Evolutionary conservation across 2,888 invertebrate species (phyloP), one percentile per base, ranked within the genome.

Genomic region (Uropetala carovei): DNA sequence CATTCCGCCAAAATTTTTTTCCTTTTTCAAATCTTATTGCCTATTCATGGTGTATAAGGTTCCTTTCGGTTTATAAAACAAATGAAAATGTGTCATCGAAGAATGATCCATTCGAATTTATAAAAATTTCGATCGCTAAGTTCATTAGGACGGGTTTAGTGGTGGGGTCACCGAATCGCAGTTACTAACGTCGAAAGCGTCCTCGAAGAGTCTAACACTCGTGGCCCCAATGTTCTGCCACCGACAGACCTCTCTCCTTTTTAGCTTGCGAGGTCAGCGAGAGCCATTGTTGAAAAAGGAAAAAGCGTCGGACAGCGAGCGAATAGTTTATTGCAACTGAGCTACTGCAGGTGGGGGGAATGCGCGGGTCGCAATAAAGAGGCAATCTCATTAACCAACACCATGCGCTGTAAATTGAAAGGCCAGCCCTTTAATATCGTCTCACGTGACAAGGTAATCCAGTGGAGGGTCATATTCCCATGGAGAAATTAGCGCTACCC

Each of bases 371-470:
- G 68, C 68, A n/a, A 68, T 68, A n/a, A 68, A 68, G 18, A 68
- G 22, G n/a, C 68, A n/a, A 68, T 68, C 68, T 68, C 68, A 68
- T 68, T 68, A 68, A 68, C 68, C 68, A 68, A 68, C n/a, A 68
- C 3, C 68, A 68, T 22, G 68, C 68, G 68, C 68, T n/a, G 68
- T 68, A 68, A 68, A 68, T 68, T 68, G 68, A 68, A 68, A 68
- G 68, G 43, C 43, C 68, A 68, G 68, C n/a, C n/a, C 68, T 68
- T 68, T 68, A 68, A 68, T 68, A 68, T 68, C 43, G 43, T 43
- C 43, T 43, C 68, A 68, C 68, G 68, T 68, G 68, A 68, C 68
- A 68, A 68, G 68, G 68, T 68, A 68, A 68, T 68, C 68, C 68
- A 64, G 64, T n/a, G 64, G 64, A 64, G n/a, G 68, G 18, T 68